Conservation (phyloP, 2,113 vertebrate species). For the Pipa parva region DNA sequence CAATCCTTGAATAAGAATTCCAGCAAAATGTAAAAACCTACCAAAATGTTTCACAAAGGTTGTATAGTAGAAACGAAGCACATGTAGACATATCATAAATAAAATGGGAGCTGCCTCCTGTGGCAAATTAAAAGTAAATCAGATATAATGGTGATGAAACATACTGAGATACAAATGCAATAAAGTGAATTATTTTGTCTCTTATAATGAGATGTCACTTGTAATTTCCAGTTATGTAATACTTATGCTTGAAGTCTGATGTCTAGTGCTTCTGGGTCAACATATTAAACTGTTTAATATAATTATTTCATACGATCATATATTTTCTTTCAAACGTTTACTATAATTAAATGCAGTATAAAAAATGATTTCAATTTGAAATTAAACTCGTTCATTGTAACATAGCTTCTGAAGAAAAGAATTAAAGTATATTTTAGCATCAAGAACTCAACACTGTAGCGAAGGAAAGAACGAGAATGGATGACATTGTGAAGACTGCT, state of each 20-base stretch:
- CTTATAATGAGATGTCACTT: slow-evolving; percentile 18
- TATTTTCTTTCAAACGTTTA: slow-evolving; percentile 20
- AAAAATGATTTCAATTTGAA: slow-evolving; percentile 11
- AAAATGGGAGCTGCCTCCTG: slow-evolving; percentile 7
- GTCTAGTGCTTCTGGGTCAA: background rate
- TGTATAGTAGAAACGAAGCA: background rate
- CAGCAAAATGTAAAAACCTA: background rate
- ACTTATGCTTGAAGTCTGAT: background rate
- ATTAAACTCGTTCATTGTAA: slow-evolving; percentile 21
- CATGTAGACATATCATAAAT: slow-evolving; percentile 24
- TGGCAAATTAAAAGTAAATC: slow-evolving; percentile 13
- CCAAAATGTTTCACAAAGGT: background rate
- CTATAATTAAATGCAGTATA: slow-evolving; percentile 2
- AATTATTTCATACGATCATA: slow-evolving; percentile 3
- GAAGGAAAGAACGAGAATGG: too few relatives aligned
- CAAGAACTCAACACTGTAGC: background rate
- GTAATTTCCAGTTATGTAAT: background rate
- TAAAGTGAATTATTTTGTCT: background rate
- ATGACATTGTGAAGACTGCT: too few relatives aligned
- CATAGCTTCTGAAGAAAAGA: background rate
- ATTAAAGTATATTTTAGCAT: background rate
- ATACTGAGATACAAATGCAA: background rate
- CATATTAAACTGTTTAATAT: slow-evolving; percentile 14
- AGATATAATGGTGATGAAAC: background rate
- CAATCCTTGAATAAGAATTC: background rate